These are phyloP conservation scores for Clinocottus analis DNA, from an alignment of 2,113 vertebrate species.

Conservation along the genomic window DNA sequence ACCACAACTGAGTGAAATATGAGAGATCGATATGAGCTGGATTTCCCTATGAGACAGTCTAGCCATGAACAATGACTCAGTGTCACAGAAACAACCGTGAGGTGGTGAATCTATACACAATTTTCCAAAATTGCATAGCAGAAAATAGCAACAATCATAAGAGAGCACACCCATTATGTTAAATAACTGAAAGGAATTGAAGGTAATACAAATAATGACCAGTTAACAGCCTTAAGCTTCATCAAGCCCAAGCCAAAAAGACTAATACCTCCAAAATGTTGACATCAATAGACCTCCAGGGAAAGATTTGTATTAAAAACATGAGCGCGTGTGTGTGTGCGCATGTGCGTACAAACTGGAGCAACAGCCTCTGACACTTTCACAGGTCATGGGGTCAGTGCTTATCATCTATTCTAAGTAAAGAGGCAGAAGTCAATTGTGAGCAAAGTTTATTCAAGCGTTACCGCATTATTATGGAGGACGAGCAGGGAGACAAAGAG, in stretches of 20 bases:
- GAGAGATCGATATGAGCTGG: slow-evolving; percentile 57
- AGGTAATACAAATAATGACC: not conserved
- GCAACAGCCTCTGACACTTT: slow-evolving; percentile 46
- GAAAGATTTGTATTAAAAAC: slow-evolving; percentile 65
- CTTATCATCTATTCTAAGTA: slow-evolving; percentile 50
- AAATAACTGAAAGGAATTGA: not conserved
- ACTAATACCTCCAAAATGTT: not conserved
- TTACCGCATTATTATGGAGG: not conserved
- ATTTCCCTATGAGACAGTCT: slow-evolving; percentile 69
- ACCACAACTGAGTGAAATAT: slow-evolving; percentile 58
- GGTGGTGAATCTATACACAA: slow-evolving; percentile 11
- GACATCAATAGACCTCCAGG: slow-evolving; percentile 21
- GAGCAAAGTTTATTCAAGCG: not conserved
- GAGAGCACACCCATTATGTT: not conserved
- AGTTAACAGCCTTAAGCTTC: not conserved
- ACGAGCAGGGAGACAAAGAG: not conserved
- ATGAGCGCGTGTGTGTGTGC: slow-evolving; percentile 40
- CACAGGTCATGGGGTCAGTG: slow-evolving; percentile 43
- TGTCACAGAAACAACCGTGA: slow-evolving; percentile 15
- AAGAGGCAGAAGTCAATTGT: not conserved
- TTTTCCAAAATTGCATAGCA: slow-evolving; percentile 7
- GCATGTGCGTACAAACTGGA: slow-evolving; percentile 51
- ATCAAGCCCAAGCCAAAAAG: slow-evolving; percentile 1
- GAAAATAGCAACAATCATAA: slow-evolving; percentile 2
- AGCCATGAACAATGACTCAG: slow-evolving; percentile 61